Conservation (phyloP, 2,113 vertebrate species). For the Aramus guarauna region DNA sequence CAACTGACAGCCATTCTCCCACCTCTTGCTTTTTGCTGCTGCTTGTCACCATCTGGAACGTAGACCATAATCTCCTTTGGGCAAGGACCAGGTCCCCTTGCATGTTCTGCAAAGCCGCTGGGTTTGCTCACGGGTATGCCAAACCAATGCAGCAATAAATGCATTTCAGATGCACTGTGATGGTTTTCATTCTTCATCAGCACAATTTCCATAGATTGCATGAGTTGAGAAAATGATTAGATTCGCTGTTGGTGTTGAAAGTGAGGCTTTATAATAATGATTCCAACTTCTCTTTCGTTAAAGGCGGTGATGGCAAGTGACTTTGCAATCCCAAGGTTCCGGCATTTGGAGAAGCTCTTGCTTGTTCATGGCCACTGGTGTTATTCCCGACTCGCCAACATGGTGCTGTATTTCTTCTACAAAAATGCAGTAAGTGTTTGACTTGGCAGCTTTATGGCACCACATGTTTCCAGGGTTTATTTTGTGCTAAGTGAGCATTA, state of each 20-base stretch:
- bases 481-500: slow-evolving; percentile 48
- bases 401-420: slow-evolving; percentile 99
- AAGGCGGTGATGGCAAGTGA: slow-evolving; percentile 98
- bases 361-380: slow-evolving; percentile 98
- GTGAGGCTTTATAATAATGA: neutral
- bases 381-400: slow-evolving; percentile 95
- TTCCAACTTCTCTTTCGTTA: slow-evolving; percentile 6
- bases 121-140: neutral
- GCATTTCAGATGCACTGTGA: neutral
- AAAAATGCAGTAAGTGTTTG: slow-evolving; percentile 91
- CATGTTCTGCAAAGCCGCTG: neutral
- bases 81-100: fast-evolving
- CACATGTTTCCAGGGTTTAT: slow-evolving; percentile 34
- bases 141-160: neutral
- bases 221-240: neutral
- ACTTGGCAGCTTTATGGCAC: slow-evolving; percentile 22
- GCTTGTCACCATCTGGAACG: neutral
- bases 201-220: neutral
- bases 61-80: neutral
- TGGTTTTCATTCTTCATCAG: neutral
- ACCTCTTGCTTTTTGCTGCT: neutral
- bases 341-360: slow-evolving; percentile 90
- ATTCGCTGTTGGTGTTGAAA: neutral
- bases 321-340: slow-evolving; percentile 92
- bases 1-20: neutral